These are phyloP conservation scores for Smittia sp. DNA, from an alignment of 2,888 invertebrate genomes.

Conservation along the genomic window DNA sequence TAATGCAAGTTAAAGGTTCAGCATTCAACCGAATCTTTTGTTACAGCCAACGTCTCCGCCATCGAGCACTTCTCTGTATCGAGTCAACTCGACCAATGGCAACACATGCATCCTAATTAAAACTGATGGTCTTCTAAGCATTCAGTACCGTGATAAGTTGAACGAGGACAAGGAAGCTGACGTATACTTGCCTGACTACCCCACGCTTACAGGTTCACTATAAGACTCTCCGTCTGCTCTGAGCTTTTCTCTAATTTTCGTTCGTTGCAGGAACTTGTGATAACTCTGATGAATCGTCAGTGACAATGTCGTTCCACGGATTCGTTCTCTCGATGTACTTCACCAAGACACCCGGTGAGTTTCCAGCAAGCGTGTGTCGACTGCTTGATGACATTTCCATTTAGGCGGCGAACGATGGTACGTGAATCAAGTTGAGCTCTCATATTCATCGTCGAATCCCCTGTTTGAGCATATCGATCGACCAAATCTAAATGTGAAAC, in stretches of 20 bases:
- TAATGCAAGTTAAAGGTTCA: conserved; percentile 49
- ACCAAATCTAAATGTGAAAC: conserved; percentile 56
- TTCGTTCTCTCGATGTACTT: conserved; percentile 74
- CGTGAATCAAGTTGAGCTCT: conserved; percentile 71
- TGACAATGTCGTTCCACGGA: conserved; percentile 72
- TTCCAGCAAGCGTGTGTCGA: conserved; percentile 22
- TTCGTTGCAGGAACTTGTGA: conserved; percentile 64
- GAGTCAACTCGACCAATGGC: conserved; percentile 66
- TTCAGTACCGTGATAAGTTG: conserved; percentile 67
- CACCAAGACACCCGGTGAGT: conserved; percentile 57
- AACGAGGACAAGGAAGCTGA: conserved; percentile 66
- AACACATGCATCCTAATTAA: conserved; percentile 76
- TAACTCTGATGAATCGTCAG: conserved; percentile 68
- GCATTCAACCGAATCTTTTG: background rate
- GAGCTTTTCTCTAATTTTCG: background rate
- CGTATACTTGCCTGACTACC: conserved; percentile 72
- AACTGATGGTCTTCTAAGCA: conserved; percentile 72
- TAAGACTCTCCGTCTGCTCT: background rate
- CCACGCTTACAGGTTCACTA: conserved; percentile 54
- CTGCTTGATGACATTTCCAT: conserved; percentile 58
- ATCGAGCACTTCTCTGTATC: conserved; percentile 60
- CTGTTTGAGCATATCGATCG: conserved; percentile 62
- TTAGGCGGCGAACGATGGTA: conserved; percentile 89
- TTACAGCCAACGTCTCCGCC: conserved; percentile 50
- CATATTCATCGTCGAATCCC: conserved; percentile 66